Percentiles rank a stretch among this genome's conserved stretches.
Conservation (phyloP, 2,888 invertebrate species). For the Nephrocerus scutellatus region DNA sequence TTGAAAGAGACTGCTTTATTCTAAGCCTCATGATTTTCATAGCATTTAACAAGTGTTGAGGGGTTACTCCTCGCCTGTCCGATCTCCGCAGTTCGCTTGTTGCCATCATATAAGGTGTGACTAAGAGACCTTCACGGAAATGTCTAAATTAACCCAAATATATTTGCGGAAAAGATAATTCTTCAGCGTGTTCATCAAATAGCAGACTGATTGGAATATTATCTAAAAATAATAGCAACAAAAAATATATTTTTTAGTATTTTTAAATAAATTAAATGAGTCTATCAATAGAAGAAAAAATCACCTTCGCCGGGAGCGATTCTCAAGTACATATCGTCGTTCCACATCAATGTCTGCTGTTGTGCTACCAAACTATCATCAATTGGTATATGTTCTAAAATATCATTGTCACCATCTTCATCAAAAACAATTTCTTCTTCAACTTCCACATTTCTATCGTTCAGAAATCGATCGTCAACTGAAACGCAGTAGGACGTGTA, state of each 20-base stretch:
- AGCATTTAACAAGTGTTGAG: not conserved
- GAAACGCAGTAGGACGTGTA: constrained; percentile 18
- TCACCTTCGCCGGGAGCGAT: constrained; percentile 33
- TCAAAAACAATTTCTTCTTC: constrained; percentile 17
- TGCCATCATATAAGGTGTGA: no score
- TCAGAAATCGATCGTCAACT: constrained; percentile 19
- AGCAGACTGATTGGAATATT: constrained; percentile 30
- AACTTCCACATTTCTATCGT: constrained; percentile 6
- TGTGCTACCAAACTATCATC: constrained; percentile 25
- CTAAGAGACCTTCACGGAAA: no score
- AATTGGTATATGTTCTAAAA: constrained; percentile 18
- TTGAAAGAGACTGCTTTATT: not conserved
- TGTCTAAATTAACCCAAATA: constrained; percentile 5
- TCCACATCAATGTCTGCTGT: constrained; percentile 30
- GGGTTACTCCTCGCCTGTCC: not conserved
- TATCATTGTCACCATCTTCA: no score
- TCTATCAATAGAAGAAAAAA: no score
- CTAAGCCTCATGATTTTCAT: not conserved
- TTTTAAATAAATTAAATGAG: no score
- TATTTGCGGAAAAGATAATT: constrained; percentile 17
- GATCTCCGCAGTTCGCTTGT: not conserved
- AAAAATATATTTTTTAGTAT: no score
- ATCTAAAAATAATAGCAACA: no score
- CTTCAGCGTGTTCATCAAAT: constrained; percentile 41
- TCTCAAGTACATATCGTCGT: constrained; percentile 24